Evolutionary conservation across 2,797 vertebrate species (phyloP).

Genomic region (Sebastes kiyomatsui): DNA sequence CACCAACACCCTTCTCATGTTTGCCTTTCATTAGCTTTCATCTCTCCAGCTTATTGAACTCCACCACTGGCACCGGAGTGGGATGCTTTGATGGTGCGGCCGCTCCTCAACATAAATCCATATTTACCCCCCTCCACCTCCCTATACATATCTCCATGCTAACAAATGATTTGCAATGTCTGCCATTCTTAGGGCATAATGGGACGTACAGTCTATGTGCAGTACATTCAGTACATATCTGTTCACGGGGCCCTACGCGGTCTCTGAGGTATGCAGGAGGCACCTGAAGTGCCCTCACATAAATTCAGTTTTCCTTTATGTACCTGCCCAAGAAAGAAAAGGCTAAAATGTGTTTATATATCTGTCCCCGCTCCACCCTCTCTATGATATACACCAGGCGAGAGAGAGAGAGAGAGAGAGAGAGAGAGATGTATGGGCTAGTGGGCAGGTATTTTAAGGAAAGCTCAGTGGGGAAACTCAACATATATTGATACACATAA

Average conservation of each 20-base stretch:
- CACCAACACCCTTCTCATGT: conserved; percentile 70
- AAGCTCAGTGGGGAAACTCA: conserved; percentile 45
- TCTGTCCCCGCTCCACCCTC: neutral
- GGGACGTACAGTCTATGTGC: conserved; percentile 24
- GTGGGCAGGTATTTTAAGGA: conserved; percentile 43
- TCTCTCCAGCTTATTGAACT: conserved; percentile 84
- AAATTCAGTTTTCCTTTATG: conserved; percentile 31
- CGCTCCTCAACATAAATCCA: conserved; percentile 78
- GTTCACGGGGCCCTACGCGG: neutral
- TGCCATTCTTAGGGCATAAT: conserved; percentile 56
- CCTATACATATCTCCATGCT: conserved; percentile 71
- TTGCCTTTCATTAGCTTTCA: conserved; percentile 88
- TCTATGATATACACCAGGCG: conserved; percentile 7
- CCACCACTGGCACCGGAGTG: conserved; percentile 78
- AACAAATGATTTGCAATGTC: conserved; percentile 75
- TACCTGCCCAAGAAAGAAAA: conserved; percentile 22
- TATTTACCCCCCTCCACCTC: conserved; percentile 70
- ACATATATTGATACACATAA: conserved; percentile 54
- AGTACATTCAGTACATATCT: conserved; percentile 15
- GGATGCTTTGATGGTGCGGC: conserved; percentile 79
- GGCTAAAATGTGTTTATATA: conserved; percentile 23
- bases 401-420: neutral
- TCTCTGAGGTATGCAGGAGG: conserved; percentile 18
- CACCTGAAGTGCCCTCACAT: conserved; percentile 31
- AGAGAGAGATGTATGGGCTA: conserved; percentile 25